phyloP scores from a whole-genome alignment of 2,797 vertebrate species.

The Aythya fuligula region DNA sequence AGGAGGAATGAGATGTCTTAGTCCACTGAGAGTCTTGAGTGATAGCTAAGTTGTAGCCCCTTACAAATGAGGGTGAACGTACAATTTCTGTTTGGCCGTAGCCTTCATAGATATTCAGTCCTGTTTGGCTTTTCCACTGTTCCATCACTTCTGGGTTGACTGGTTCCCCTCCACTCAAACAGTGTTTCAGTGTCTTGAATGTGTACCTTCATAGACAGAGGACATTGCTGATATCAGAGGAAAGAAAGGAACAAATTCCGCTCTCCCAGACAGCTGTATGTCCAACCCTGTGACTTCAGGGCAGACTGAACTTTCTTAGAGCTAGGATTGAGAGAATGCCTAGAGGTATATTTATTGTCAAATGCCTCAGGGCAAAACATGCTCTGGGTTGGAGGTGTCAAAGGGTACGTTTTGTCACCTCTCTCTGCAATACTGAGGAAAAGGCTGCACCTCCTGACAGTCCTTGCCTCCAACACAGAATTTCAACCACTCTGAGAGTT shows the following conservation, averaged over 20 bases:
- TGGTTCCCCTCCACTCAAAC: conserved; percentile 75
- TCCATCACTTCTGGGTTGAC: conserved; percentile 79
- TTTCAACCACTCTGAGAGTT: not conserved
- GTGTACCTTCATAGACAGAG: conserved; percentile 60
- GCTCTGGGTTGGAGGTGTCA: not conserved
- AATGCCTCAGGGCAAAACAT: not conserved
- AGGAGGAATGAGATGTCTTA: not conserved
- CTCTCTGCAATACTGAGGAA: not conserved
- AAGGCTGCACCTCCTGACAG: not conserved
- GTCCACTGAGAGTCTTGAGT: not conserved
- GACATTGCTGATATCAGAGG: not conserved
- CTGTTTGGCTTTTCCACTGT: conserved; percentile 78
- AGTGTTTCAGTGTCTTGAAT: conserved; percentile 77
- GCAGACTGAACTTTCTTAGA: fast-evolving
- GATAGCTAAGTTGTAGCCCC: not conserved
- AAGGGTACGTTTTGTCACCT: not conserved
- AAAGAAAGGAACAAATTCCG: not conserved
- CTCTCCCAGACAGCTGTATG: not conserved
- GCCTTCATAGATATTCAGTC: conserved; percentile 80
- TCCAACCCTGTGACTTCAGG: not conserved
- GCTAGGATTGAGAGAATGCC: not conserved
- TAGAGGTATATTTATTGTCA: not conserved
- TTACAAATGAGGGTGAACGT: not conserved
- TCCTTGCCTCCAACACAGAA: not conserved
- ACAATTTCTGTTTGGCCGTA: conserved; percentile 83